Base-by-base conservation (phyloP, 2,113 vertebrate species). In the Menidia beryllina region DNA sequence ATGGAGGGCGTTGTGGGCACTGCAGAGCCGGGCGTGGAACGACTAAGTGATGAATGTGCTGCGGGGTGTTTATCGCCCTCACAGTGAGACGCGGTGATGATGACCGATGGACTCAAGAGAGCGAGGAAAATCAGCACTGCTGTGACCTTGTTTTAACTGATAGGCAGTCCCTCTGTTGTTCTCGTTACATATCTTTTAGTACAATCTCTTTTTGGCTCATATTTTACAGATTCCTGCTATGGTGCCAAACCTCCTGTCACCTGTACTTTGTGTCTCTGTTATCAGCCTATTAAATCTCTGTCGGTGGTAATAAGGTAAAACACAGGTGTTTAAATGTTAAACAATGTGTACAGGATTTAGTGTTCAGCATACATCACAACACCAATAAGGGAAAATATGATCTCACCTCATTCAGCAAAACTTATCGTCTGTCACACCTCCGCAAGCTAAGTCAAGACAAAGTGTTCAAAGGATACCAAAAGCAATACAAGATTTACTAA, bases 21-120 rank as follows among this genome's bases (percentile, higher is more conserved):
- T 39, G 50, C 65, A 60, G 66, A 66, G 55, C 57, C 49, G 59
- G 52, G 55, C 65, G 82, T 83, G 48, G 76, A 80, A 81, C 66
- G 47, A 81, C 79, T 79, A 63, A 60, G 75, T 91, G 85, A 92
- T 89, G 64, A 86, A 91, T 92, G 88, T 62, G 84, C 79, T 74
- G 50, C 64, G 78, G 64, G 65, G 57, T 72, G 79, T 88, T 83
- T 84, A 87, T 88, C 61, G 60, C 72, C 63, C 59, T 38, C 58
- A 75, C 75, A 55, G 82, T 23, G 69, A 3, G 21, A 62, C 62
- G 39, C 50, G 19, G 51, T 72, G 66, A 78, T 83, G 71, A 89
- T 84, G 88, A 91, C 82, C 50, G 82, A 91, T 89, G 86, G 82
- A 59, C 72, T 75, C 63, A 7, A 9, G 73, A 79, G 71, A 71